Evolutionary conservation across 2,888 invertebrate genomes (phyloP).

Genomic region (Epicampocera succincta): DNA sequence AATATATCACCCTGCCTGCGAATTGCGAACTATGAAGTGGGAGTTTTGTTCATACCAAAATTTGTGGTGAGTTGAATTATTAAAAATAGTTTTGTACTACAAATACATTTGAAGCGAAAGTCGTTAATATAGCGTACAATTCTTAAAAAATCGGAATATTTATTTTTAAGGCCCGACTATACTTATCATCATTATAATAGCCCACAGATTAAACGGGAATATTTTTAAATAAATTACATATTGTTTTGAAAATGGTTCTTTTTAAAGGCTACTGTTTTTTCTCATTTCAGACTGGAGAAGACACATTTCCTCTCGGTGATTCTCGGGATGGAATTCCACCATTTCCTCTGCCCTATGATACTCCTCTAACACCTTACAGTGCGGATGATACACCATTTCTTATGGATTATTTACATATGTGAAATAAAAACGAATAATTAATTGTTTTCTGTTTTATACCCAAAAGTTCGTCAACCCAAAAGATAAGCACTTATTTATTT

Average conservation of each 20-base stretch:
- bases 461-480: slow-evolving; percentile 10
- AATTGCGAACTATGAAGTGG: slow-evolving; percentile 94
- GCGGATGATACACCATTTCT: slow-evolving; percentile 87
- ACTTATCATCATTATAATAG: no score
- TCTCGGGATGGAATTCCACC: slow-evolving; percentile 79
- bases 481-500: slow-evolving; percentile 50
- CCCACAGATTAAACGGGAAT: no score
- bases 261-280: not conserved
- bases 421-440: slow-evolving; percentile 12
- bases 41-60: slow-evolving; percentile 92
- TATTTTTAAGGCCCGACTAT: no score
- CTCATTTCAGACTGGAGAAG: slow-evolving; percentile 83
- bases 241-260: no score
- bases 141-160: no score
- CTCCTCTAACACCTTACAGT: slow-evolving; percentile 89
- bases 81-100: no score
- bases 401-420: slow-evolving; percentile 83
- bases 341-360: slow-evolving; percentile 90
- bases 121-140: no score
- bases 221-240: no score
- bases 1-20: slow-evolving; percentile 84
- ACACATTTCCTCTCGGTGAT: slow-evolving; percentile 84
- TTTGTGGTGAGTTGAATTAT: slow-evolving; percentile 86
- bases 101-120: no score
- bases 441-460: not conserved